phyloP scores from a whole-genome alignment of 2,113 vertebrate species.

The Sminthopsis crassicaudata region DNA sequence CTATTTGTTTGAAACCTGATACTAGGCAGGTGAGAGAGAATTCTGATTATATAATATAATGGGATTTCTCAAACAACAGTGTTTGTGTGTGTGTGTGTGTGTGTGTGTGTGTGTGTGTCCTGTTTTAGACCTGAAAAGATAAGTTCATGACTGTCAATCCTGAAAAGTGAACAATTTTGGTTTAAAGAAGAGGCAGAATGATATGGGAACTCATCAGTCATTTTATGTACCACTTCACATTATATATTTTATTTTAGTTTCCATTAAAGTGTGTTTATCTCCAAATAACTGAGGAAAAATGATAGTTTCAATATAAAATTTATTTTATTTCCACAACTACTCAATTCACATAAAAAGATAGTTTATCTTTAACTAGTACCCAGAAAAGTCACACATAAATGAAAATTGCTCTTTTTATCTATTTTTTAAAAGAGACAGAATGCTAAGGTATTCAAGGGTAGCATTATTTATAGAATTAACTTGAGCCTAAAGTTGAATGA shows the following conservation, averaged over 20 bases:
- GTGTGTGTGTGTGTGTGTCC: too few species aligned
- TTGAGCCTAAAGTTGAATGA: not conserved
- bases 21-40: slow-evolving; percentile 32
- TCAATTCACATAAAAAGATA: not conserved
- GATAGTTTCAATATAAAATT: not conserved
- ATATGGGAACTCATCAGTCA: not conserved
- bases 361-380: not conserved
- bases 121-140: not conserved
- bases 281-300: slow-evolving; percentile 8
- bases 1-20: slow-evolving; percentile 5
- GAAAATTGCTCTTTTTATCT: slow-evolving; percentile 3
- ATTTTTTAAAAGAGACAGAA: not conserved
- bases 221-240: not conserved
- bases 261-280: slow-evolving; percentile 5
- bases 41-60: slow-evolving; percentile 45
- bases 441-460: not conserved
- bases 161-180: slow-evolving; percentile 11
- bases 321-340: slow-evolving; percentile 12
- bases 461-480: not conserved
- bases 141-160: not conserved
- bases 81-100: not conserved
- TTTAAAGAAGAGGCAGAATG: slow-evolving; percentile 21
- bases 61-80: not conserved
- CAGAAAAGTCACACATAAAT: not conserved
- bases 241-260: slow-evolving; percentile 2